Evolutionary conservation across 2,797 vertebrate genomes (phyloP), one percentile per base, ranked within the genome.

Genomic region (Clarias platycephalus): DNA sequence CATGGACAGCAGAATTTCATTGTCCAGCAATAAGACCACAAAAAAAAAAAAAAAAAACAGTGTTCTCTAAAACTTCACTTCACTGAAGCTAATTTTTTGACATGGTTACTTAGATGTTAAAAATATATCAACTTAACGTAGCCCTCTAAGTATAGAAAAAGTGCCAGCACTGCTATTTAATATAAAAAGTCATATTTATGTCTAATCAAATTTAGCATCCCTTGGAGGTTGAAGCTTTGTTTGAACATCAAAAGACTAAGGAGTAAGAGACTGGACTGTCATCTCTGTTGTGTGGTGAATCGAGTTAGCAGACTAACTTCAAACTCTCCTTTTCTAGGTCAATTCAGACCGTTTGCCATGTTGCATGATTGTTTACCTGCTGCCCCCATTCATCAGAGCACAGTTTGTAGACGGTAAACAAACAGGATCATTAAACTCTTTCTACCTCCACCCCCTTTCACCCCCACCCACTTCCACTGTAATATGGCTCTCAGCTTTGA

Each of bases 381-480:
- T 83, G 34, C 82, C 88, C 83, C 79, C 84, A 79, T 67, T 79
- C 53, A 83, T 26, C 10, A 1, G 40, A 67, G n/a, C 62, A 74
- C 63, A 68, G 82, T 89, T 87, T 89, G 86, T 71, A 80, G 82
- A 81, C 82, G 81, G 74, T 85, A 86, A 88, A 80, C 87, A 89
- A 86, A 88, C 78, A 88, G 67, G 70, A 83, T 70, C 82, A 87
- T 79, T 84, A 82, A 85, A 66, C 67, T 81, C 80, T 82, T 26
- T 86, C 80, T 71, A 68, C 75, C 74, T 60, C 40, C 76, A 85
- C 76, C 75, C 70, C 82, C 83, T 75, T 78, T 86, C 74, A 58
- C 44, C 64, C 78, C 63, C 62, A 74, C 75, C 67, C 82, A 68
- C 40, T 74, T 85, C 75, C 66, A 84, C 66, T 82, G 28, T 79